phyloP scores from a whole-genome alignment of 2,113 vertebrate species.

The Dicrurus megarhynchus region DNA sequence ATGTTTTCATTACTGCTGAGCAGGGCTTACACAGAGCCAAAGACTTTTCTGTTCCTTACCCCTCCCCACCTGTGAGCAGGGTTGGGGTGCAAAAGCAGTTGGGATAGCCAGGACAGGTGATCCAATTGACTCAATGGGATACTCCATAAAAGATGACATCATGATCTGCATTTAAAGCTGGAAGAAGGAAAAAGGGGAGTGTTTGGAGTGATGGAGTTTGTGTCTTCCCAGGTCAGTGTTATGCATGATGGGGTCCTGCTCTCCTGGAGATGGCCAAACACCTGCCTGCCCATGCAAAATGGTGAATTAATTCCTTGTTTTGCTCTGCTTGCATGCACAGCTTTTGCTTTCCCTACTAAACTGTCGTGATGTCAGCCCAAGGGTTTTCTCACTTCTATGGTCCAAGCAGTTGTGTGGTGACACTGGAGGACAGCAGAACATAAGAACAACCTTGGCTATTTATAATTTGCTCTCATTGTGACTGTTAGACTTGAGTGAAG shows the following conservation, averaged over 20 bases:
- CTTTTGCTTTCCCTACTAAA: neutral
- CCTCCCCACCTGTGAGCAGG: neutral
- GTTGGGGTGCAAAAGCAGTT: neutral
- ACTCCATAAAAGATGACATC: neutral
- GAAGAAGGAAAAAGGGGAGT: neutral
- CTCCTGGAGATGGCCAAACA: neutral
- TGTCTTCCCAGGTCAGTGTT: neutral
- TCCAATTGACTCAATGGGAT: neutral
- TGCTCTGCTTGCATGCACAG: neutral
- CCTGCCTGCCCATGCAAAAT: neutral
- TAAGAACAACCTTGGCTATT: neutral
- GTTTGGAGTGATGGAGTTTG: neutral
- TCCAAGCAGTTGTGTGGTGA: neutral
- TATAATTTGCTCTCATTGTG: neutral
- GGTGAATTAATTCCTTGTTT: neutral
- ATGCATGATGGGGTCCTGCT: fast-evolving
- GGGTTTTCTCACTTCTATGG: neutral
- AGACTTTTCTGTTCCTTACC: neutral
- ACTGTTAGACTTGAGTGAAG: neutral
- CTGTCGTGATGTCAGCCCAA: neutral
- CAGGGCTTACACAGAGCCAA: neutral
- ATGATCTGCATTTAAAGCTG: neutral
- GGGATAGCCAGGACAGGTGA: neutral
- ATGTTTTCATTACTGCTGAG: neutral
- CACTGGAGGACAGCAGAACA: neutral